phyloP scores from a whole-genome alignment of 2,888 invertebrate species.

The Tipula helvola region DNA sequence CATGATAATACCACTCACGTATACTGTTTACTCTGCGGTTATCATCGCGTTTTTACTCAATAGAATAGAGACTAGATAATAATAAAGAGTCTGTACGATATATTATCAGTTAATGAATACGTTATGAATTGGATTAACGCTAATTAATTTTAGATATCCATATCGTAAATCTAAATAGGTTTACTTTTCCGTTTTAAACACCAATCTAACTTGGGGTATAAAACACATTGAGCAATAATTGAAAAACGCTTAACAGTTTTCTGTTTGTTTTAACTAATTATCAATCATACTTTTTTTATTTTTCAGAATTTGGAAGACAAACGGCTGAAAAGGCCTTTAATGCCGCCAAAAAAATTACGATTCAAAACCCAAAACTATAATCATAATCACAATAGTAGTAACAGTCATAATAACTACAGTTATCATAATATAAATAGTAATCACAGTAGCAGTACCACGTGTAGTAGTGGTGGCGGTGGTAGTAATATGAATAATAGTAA shows the following conservation, averaged over 20 bases:
- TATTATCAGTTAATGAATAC: not conserved
- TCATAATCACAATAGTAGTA: not conserved
- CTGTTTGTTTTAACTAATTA: slow-evolving; percentile 11
- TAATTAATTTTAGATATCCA: not conserved
- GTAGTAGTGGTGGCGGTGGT: not conserved
- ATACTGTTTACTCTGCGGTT: not conserved
- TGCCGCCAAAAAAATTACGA: slow-evolving; percentile 45
- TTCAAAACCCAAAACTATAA: slow-evolving; percentile 6
- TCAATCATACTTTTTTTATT: slow-evolving; percentile 17
- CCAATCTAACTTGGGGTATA: too few relatives aligned
- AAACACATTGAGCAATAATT: not conserved
- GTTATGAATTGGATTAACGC: too few relatives aligned
- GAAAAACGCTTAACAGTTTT: not conserved
- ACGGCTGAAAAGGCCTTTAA: slow-evolving; percentile 56
- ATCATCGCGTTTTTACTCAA: not conserved
- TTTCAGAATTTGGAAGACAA: slow-evolving; percentile 48
- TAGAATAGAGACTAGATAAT: too few relatives aligned
- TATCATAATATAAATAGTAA: not conserved
- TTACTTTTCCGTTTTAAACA: not conserved
- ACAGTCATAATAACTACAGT: not conserved
- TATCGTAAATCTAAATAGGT: not conserved
- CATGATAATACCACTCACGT: not conserved
- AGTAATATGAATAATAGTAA: not conserved
- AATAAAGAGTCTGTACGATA: too few relatives aligned
- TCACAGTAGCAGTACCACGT: not conserved